Conservation (phyloP, 2,113 vertebrate genomes). For the Scomber colias region DNA sequence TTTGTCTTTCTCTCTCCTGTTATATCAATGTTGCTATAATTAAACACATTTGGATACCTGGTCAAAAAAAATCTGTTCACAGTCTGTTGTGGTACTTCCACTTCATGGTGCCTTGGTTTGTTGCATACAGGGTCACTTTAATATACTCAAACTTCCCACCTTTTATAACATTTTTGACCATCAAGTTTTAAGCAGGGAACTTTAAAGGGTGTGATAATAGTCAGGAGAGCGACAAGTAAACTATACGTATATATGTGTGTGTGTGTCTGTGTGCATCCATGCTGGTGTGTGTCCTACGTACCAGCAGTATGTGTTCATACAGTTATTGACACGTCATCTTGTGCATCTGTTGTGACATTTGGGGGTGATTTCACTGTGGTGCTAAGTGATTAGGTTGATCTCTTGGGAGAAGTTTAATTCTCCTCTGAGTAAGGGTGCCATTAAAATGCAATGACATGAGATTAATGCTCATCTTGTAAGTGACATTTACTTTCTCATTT, state of each 20-base stretch:
- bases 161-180: not conserved
- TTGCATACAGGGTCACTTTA: too few relatives aligned
- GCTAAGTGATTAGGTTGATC: slow-evolving; percentile 52
- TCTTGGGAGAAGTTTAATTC: slow-evolving; percentile 56
- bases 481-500: slow-evolving; percentile 77
- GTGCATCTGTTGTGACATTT: slow-evolving; percentile 15
- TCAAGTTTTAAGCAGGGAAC: not conserved
- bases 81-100: too few relatives aligned
- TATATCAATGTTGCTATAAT: too few relatives aligned
- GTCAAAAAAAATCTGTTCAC: too few relatives aligned
- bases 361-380: slow-evolving; percentile 7
- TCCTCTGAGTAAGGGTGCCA: slow-evolving; percentile 52
- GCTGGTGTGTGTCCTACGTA: not conserved
- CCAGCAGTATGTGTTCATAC: not conserved
- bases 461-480: slow-evolving; percentile 74
- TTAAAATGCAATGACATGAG: slow-evolving; percentile 71
- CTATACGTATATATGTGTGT: not conserved
- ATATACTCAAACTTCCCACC: not conserved
- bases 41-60: not conserved
- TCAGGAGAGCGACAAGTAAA: not conserved
- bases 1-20: too few relatives aligned
- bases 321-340: not conserved
- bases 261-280: not conserved
- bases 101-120: too few relatives aligned
- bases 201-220: not conserved